These are phyloP conservation scores for Rhagonycha lutea DNA, from an alignment of 2,888 invertebrate genomes.

Conservation along the genomic window DNA sequence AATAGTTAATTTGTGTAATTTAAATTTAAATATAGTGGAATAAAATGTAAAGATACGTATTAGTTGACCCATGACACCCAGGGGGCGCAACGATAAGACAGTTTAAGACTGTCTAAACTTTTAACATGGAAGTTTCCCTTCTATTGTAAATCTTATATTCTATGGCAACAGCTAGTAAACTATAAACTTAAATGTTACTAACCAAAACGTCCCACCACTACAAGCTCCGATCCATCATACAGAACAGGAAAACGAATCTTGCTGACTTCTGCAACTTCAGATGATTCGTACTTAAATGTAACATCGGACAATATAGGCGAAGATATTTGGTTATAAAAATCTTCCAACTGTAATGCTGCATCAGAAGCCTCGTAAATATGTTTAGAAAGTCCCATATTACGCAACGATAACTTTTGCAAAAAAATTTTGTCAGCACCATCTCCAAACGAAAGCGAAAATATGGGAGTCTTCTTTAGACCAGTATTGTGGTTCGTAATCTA, in stretches of 20 bases:
- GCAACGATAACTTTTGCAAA: slow-evolving; percentile 66
- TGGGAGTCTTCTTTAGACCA: slow-evolving; percentile 52
- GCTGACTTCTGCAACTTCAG: slow-evolving; percentile 61
- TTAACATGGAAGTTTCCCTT: too few relatives aligned
- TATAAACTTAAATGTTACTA: neutral
- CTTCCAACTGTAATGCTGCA: slow-evolving; percentile 67
- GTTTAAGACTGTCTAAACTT: too few relatives aligned
- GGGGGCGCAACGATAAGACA: too few relatives aligned
- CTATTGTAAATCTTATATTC: too few relatives aligned
- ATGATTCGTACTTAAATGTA: slow-evolving; percentile 65
- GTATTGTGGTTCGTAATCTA: slow-evolving; percentile 57
- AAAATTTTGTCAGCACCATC: slow-evolving; percentile 69
- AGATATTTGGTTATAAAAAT: slow-evolving; percentile 71
- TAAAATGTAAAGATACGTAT: too few relatives aligned
- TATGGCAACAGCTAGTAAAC: too few relatives aligned
- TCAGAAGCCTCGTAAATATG: slow-evolving; percentile 75
- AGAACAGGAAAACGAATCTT: slow-evolving; percentile 61
- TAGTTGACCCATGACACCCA: too few relatives aligned
- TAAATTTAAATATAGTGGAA: too few relatives aligned
- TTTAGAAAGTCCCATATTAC: slow-evolving; percentile 69
- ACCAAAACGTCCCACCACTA: slow-evolving; percentile 61
- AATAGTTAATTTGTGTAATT: too few relatives aligned
- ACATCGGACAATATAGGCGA: slow-evolving; percentile 70
- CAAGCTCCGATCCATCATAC: slow-evolving; percentile 66
- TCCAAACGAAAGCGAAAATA: slow-evolving; percentile 75